phyloP scores from a whole-genome alignment of 2,888 invertebrate species.

The Philereme transversata region DNA sequence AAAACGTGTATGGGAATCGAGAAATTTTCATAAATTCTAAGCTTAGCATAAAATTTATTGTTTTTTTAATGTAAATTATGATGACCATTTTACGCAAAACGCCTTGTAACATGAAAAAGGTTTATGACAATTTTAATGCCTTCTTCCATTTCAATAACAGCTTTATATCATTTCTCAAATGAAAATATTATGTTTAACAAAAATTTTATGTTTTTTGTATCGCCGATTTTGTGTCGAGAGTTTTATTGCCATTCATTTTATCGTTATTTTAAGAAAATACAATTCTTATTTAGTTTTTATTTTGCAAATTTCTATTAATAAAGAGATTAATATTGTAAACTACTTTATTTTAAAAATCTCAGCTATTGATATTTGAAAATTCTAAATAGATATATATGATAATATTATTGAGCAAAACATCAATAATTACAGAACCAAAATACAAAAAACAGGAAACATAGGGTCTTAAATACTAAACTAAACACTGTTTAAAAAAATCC shows the following conservation, averaged over 20 bases:
- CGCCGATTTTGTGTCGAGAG: slow-evolving; percentile 10
- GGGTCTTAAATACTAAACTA: too few species aligned
- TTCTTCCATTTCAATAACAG: slow-evolving; percentile 22
- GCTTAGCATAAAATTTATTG: slow-evolving; percentile 26
- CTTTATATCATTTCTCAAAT: slow-evolving; percentile 16
- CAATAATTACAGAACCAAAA: too few species aligned
- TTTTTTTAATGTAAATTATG: slow-evolving; percentile 19
- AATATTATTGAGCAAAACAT: too few species aligned
- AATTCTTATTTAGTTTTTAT: slow-evolving; percentile 1
- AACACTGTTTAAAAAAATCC: too few species aligned
- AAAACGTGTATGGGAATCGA: slow-evolving; percentile 20
- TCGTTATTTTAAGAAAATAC: not conserved
- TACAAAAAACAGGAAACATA: too few species aligned
- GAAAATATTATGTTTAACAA: slow-evolving; percentile 9
- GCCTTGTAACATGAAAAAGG: slow-evolving; percentile 15
- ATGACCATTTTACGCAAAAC: slow-evolving; percentile 16
- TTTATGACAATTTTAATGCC: slow-evolving; percentile 24
- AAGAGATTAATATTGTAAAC: not conserved
- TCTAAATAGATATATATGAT: too few species aligned
- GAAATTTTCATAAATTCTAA: slow-evolving; percentile 26
- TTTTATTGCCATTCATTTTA: not conserved
- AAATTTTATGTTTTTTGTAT: slow-evolving; percentile 17
- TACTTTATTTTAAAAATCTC: not conserved
- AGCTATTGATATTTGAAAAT: too few species aligned
- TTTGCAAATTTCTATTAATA: slow-evolving; percentile 12